Percentiles rank a stretch among this genome's conserved stretches.
phyloP scores from a whole-genome alignment of 2,797 vertebrate genomes.

The Pogonophryne albipinna region DNA sequence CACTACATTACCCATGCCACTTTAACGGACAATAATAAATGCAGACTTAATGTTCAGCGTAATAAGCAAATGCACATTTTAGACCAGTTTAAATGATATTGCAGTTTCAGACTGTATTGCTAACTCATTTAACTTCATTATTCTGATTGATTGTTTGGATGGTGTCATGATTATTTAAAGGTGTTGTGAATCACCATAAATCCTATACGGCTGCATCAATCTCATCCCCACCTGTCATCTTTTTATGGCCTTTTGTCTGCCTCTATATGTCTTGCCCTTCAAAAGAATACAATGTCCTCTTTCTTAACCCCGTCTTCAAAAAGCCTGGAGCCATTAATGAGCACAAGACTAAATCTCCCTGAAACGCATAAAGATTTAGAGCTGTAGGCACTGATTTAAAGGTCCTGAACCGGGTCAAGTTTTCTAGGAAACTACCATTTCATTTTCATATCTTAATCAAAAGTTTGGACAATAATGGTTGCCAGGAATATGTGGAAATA shows the following conservation, averaged over 20 bases:
- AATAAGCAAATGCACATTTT: neutral
- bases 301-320: slow-evolving; percentile 2
- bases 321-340: neutral
- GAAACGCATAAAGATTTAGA: slow-evolving; percentile 1
- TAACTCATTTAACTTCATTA: slow-evolving; percentile 4
- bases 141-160: neutral
- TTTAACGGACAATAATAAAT: neutral
- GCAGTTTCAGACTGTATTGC: slow-evolving; percentile 5
- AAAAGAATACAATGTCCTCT: neutral
- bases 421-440: neutral
- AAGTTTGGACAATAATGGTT: neutral
- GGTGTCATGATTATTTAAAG: neutral
- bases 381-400: neutral
- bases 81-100: neutral
- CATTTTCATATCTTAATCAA: neutral
- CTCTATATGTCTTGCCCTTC: neutral
- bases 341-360: slow-evolving; percentile 1
- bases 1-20: neutral
- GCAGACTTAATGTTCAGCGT: neutral
- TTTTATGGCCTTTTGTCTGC: neutral
- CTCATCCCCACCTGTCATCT: rapidly evolving
- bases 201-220: neutral
- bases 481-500: neutral
- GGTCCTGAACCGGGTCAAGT: neutral
- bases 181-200: neutral